Evolutionary conservation across 2,113 vertebrate genomes (phyloP).

Genomic region (Carassius auratus): DNA sequence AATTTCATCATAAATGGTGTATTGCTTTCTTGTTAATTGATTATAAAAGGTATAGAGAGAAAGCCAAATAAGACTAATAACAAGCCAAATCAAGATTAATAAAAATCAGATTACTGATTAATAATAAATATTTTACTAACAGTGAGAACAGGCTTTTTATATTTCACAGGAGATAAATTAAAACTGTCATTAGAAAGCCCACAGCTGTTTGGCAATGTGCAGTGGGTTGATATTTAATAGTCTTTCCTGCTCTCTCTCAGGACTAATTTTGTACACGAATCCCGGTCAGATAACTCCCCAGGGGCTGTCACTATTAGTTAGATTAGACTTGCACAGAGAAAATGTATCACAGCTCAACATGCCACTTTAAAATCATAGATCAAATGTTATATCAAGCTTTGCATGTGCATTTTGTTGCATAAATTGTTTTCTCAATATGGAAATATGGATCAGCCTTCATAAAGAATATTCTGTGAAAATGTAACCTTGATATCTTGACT

Average conservation of each 20-base stretch:
- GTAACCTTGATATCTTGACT: too few species aligned
- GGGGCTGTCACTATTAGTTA: constrained; percentile 58
- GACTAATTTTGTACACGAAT: constrained; percentile 60
- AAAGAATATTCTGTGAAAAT: too few species aligned
- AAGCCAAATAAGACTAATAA: not conserved
- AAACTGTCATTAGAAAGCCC: constrained; percentile 75
- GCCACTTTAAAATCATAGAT: constrained; percentile 19
- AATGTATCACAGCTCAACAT: constrained; percentile 21
- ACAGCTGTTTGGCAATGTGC: constrained; percentile 75
- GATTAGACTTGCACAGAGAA: constrained; percentile 29
- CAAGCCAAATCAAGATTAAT: not conserved
- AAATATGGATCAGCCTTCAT: not conserved
- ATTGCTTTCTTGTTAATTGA: not conserved
- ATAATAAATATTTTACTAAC: not conserved
- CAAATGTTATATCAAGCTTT: not conserved
- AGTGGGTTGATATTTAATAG: constrained; percentile 75
- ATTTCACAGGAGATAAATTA: constrained; percentile 68
- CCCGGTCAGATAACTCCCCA: constrained; percentile 54
- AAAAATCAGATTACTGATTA: not conserved
- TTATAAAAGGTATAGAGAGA: not conserved
- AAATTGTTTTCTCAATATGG: not conserved
- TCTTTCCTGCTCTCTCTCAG: constrained; percentile 56
- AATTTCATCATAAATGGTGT: not conserved
- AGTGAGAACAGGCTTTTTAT: not conserved
- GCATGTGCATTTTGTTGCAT: not conserved